These are phyloP conservation scores for Oscheius myriophilus DNA, from an alignment of 2,888 invertebrate species.

Conservation along the genomic window DNA sequence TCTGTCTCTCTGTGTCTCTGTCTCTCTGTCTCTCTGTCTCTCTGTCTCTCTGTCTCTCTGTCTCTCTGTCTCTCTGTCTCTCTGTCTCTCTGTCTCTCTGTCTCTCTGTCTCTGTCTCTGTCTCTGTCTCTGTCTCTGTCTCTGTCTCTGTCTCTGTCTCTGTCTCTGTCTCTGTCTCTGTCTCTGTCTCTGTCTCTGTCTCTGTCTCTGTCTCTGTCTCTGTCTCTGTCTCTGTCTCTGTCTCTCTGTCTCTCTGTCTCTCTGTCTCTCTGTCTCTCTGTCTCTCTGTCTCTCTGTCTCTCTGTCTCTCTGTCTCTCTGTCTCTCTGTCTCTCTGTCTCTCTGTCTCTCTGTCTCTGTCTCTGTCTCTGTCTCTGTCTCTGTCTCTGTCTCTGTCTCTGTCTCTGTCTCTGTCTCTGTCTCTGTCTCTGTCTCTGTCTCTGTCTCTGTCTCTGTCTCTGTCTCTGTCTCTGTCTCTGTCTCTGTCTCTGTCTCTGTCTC, in stretches of 20 bases:
- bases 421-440: slow-evolving; percentile 24
- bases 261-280: slow-evolving; percentile 17
- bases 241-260: slow-evolving; percentile 23
- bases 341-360: not conserved
- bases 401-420: slow-evolving; percentile 6
- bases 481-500: too few relatives aligned
- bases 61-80: slow-evolving; percentile 21
- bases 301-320: slow-evolving; percentile 3
- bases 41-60: slow-evolving; percentile 1
- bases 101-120: slow-evolving; percentile 16
- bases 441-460: slow-evolving; percentile 13
- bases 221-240: not conserved
- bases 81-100: slow-evolving; percentile 23
- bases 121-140: slow-evolving; percentile 1
- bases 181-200: slow-evolving; percentile 3
- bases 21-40: slow-evolving; percentile 8
- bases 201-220: slow-evolving; percentile 8
- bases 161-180: slow-evolving; percentile 5
- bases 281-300: slow-evolving; percentile 7
- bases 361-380: slow-evolving; percentile 7
- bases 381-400: slow-evolving; percentile 1
- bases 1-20: slow-evolving; percentile 7
- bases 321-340: slow-evolving; percentile 11
- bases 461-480: not conserved
- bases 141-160: slow-evolving; percentile 13